Evolutionary conservation across 2,888 invertebrate genomes (phyloP).

Genomic region (Xiphydria camelus): DNA sequence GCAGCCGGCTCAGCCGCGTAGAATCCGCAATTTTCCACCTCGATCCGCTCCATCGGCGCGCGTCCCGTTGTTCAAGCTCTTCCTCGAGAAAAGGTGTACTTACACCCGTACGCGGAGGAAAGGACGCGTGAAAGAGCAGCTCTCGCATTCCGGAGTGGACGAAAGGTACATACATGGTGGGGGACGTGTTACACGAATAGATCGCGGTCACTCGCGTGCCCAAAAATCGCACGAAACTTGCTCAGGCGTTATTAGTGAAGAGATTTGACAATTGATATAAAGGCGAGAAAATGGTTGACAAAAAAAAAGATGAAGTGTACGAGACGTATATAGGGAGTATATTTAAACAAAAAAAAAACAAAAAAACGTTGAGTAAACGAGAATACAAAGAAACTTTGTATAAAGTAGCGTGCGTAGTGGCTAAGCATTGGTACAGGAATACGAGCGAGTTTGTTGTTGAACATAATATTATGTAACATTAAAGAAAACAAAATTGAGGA

Average conservation of each 20-base stretch:
- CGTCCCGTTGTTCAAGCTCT: too few species aligned
- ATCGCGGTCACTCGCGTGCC: slow-evolving; percentile 21
- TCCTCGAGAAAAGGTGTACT: too few species aligned
- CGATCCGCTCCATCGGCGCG: too few species aligned
- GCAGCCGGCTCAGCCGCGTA: too few species aligned
- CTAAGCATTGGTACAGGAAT: slow-evolving; percentile 27
- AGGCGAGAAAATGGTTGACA: slow-evolving; percentile 11
- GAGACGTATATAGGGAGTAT: slow-evolving; percentile 11
- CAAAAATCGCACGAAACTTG: slow-evolving; percentile 47
- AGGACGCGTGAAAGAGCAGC: too few species aligned
- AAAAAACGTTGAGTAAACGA: slow-evolving; percentile 6
- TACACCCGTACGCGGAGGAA: too few species aligned
- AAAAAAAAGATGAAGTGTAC: slow-evolving; percentile 6
- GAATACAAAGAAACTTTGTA: slow-evolving; percentile 29
- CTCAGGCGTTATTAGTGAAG: slow-evolving; percentile 31
- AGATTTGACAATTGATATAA: slow-evolving; percentile 7
- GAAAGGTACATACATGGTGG: too few species aligned
- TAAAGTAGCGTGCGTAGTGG: slow-evolving; percentile 42
- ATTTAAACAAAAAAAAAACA: slow-evolving; percentile 15
- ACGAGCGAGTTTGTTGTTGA: slow-evolving; percentile 52
- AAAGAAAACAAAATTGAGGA: slow-evolving; percentile 30
- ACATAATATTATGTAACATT: slow-evolving; percentile 47
- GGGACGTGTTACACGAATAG: too few species aligned
- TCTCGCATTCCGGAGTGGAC: too few species aligned
- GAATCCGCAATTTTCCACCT: too few species aligned